Evolutionary conservation across 2,888 invertebrate genomes (phyloP), one percentile per base, ranked within the genome.

Genomic region (Oscheius sp.): DNA sequence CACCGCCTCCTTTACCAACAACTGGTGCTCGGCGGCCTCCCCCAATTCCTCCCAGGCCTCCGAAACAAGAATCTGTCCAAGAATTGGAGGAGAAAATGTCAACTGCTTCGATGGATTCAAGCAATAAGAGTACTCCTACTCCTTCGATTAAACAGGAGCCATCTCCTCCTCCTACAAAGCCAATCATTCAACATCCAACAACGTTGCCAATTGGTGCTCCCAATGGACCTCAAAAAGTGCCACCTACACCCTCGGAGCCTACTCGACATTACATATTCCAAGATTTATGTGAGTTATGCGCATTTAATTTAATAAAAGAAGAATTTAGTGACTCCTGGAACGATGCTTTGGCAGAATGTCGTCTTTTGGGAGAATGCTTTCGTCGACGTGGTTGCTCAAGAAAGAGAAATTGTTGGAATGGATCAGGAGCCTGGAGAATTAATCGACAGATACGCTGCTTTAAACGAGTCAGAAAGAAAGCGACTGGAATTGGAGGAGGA

Each of bases 311-410:
- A 18, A 9, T 6, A 35, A 35, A 35, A 35, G 35, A 25, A 23
- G 7, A 13, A 74, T 84, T 69, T 58, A 80, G 82, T 80, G 63
- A 66, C 77, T 0, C 56, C 69, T 1, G 79, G 75, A 45, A 84
- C 85, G 58, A 82, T 82, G 35, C 75, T 99, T 41, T 99, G 98
- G 98, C 97, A 98, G 90, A 96, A 98, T 91, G 95, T 96, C 94
- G 95, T 96, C 88, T 99, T 99, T 90, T 99, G 99, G 99, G 99
- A 99, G 89, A 98, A 99, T 89, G 94, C 96, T 0, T 99, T 99
- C 89, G 91, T 98, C 72, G 99, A 99, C 90, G 96, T 98, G 0
- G 98, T 99, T 1, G 92, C 92, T 25, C 98, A 99, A 89, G 99
- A 99, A 89, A 91, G 99, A 25, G 99, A 99, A 88, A 95, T 98